Conservation (phyloP, 1,140 invertebrate species). For the Papilio polytes region DNA sequence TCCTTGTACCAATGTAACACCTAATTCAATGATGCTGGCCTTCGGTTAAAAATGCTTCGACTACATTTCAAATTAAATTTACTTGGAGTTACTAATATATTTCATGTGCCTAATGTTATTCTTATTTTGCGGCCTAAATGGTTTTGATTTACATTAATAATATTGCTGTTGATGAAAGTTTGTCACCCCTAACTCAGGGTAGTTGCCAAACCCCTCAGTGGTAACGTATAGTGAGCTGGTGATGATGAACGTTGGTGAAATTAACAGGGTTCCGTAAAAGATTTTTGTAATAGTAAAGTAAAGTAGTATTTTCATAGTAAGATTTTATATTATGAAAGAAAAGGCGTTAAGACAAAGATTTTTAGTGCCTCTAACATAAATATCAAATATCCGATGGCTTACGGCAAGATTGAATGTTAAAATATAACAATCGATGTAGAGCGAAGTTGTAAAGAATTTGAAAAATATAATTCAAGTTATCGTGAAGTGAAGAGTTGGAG, state of each 20-base stretch:
- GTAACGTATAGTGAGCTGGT: no score
- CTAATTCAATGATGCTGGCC: background rate
- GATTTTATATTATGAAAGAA: background rate
- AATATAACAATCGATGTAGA: constrained; percentile 27
- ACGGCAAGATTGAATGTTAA: constrained; percentile 4
- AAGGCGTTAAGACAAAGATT: background rate
- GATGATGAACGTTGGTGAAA: no score
- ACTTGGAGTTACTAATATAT: no score
- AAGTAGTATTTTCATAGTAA: background rate
- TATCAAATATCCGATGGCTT: background rate
- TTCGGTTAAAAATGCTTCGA: background rate
- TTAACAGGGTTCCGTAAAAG: no score
- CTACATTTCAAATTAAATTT: background rate
- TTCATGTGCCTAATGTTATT: no score
- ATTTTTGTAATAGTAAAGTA: no score
- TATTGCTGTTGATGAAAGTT: no score
- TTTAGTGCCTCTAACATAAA: background rate
- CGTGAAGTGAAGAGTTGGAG: constrained; percentile 39
- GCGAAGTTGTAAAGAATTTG: constrained; percentile 22
- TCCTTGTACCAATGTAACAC: background rate
- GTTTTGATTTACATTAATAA: no score
- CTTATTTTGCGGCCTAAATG: no score
- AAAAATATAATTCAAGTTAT: constrained; percentile 40
- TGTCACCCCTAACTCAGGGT: no score
- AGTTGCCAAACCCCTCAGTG: no score